Conservation (phyloP, 2,113 vertebrate genomes). For the Pangasianodon hypophthalmus region DNA sequence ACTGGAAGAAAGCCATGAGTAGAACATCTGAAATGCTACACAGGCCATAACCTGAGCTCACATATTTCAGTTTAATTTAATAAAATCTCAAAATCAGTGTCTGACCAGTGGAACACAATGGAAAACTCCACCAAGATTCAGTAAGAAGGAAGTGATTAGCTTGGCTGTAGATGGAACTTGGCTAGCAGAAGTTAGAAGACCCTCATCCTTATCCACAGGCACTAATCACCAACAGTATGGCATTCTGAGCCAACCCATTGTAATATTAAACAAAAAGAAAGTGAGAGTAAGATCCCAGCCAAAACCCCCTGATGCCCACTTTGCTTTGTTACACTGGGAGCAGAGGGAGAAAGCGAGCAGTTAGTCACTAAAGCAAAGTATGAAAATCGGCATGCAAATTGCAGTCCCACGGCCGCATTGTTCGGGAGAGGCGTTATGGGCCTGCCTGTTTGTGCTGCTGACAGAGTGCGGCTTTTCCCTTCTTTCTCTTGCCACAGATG, state of each 20-base stretch:
- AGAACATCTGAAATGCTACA: background rate
- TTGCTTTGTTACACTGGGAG: constrained; percentile 37
- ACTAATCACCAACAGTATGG: background rate
- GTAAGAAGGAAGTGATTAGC: background rate
- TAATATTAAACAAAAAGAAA: constrained; percentile 8
- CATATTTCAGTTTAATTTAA: background rate
- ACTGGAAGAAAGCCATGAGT: background rate
- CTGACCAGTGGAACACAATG: background rate
- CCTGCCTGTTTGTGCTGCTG: constrained; percentile 65
- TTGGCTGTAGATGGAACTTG: background rate
- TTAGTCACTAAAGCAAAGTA: constrained; percentile 68
- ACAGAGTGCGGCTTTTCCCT: constrained; percentile 65
- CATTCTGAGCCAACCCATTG: background rate
- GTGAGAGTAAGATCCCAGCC: constrained; percentile 10
- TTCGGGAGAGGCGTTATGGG: constrained; percentile 60
- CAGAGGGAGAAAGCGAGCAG: constrained; percentile 57
- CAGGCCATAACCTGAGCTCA: background rate
- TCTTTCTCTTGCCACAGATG: constrained; percentile 70
- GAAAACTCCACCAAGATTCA: background rate
- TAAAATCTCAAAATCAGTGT: background rate
- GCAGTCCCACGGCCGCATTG: constrained; percentile 58
- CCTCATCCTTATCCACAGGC: background rate
- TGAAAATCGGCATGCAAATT: constrained; percentile 79
- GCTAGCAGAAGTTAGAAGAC: background rate
- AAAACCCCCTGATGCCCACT: background rate